phyloP scores from a whole-genome alignment of 2,888 invertebrate genomes.

The Piscicola geometra region DNA sequence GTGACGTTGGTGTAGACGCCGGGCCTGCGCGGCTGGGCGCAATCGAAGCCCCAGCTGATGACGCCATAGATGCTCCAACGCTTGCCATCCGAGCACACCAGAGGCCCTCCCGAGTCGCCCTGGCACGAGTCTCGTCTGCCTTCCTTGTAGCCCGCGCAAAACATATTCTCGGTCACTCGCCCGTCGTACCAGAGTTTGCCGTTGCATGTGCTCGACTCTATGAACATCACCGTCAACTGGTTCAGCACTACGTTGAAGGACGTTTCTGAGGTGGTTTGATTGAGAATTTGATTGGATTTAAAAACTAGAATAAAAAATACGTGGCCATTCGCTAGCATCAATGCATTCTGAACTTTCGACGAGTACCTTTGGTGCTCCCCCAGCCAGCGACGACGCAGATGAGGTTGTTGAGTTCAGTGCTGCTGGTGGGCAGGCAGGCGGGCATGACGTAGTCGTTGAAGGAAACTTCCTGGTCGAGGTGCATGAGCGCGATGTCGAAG shows the following conservation, averaged over 20 bases:
- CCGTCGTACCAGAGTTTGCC: slow-evolving; percentile 38
- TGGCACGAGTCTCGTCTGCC: slow-evolving; percentile 41
- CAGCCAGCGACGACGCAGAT: slow-evolving; percentile 41
- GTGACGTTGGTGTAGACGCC: slow-evolving; percentile 51
- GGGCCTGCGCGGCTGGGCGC: slow-evolving; percentile 48
- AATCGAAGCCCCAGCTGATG: slow-evolving; percentile 50
- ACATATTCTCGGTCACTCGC: slow-evolving; percentile 38
- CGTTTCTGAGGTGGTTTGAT: neutral
- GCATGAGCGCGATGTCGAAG: slow-evolving; percentile 40
- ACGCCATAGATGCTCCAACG: slow-evolving; percentile 49
- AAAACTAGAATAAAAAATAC: too few species aligned
- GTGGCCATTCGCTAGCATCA: too few species aligned
- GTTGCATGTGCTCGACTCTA: slow-evolving; percentile 36
- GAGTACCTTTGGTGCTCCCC: slow-evolving; percentile 38
- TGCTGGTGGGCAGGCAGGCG: slow-evolving; percentile 38
- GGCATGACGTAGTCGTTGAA: slow-evolving; percentile 38
- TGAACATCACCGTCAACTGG: slow-evolving; percentile 38
- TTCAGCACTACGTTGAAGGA: slow-evolving; percentile 30
- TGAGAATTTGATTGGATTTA: neutral
- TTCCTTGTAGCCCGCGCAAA: slow-evolving; percentile 39
- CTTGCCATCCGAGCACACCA: slow-evolving; percentile 46
- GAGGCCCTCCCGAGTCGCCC: slow-evolving; percentile 52
- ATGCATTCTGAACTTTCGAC: neutral
- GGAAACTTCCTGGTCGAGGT: slow-evolving; percentile 31
- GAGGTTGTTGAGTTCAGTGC: slow-evolving; percentile 12